Conservation (phyloP, 2,888 invertebrate genomes). For the Caenorhabditis angaria region DNA sequence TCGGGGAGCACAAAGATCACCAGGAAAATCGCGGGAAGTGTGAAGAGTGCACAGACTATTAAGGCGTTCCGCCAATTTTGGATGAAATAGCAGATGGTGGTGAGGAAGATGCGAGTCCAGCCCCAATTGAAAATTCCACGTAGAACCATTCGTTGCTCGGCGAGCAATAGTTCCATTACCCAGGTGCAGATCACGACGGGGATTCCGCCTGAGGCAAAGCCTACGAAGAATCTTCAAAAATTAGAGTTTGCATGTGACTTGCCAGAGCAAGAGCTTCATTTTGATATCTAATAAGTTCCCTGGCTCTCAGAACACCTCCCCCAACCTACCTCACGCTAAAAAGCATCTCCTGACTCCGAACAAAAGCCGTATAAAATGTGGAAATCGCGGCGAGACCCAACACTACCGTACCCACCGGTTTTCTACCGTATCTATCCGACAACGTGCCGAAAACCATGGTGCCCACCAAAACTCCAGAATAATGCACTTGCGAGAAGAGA, state of each 20-base stretch:
- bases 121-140: constrained; percentile 70
- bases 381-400: too few species aligned
- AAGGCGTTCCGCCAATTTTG: constrained; percentile 61
- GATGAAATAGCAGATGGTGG: constrained; percentile 53
- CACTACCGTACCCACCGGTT: too few species aligned
- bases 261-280: too few species aligned
- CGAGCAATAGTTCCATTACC: constrained; percentile 67
- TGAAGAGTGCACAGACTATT: constrained; percentile 46
- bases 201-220: constrained; percentile 58
- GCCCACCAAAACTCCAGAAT: constrained; percentile 53
- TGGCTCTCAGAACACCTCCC: neutral
- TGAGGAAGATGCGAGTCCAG: constrained; percentile 54
- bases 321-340: neutral
- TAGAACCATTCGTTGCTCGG: constrained; percentile 65
- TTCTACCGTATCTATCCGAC: constrained; percentile 56
- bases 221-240: constrained; percentile 61
- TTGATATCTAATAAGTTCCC: too few species aligned
- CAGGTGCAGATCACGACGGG: constrained; percentile 64
- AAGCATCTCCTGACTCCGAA: too few species aligned
- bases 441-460: constrained; percentile 66
- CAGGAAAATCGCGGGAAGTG: constrained; percentile 59
- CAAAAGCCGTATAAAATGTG: constrained; percentile 44
- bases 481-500: constrained; percentile 66
- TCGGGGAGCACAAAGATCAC: constrained; percentile 66
- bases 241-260: too few species aligned